Evolutionary conservation across 2,113 vertebrate species (phyloP).

Genomic region (Heterochromis multidens): DNA sequence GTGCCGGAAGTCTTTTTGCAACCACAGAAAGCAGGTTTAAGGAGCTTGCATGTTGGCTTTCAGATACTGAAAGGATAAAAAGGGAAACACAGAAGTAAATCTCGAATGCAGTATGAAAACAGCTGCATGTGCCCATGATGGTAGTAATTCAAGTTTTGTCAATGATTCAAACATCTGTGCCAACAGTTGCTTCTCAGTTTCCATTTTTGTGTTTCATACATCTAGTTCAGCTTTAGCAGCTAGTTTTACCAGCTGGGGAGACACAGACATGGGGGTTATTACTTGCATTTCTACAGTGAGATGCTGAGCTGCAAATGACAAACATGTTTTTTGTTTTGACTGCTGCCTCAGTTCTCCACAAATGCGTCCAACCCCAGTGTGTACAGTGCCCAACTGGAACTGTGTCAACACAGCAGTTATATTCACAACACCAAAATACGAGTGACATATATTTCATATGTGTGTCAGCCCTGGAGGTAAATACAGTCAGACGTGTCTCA

Average conservation of each 20-base stretch:
- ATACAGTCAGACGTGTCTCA: conserved; percentile 5
- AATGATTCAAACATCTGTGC: conserved; percentile 64
- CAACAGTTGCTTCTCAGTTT: conserved; percentile 4
- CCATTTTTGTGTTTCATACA: background rate
- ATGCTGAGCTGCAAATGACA: background rate
- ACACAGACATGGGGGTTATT: background rate
- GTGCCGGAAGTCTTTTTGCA: conserved; percentile 48
- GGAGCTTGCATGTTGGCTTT: too few species aligned
- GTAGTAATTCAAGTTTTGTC: conserved; percentile 64
- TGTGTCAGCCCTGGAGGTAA: conserved; percentile 23
- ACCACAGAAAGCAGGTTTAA: too few species aligned
- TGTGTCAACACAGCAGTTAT: conserved; percentile 45
- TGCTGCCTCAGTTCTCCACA: background rate
- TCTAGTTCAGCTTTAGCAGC: background rate
- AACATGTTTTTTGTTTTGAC: background rate
- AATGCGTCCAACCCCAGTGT: background rate
- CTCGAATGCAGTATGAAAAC: conserved; percentile 66
- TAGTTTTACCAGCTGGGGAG: background rate
- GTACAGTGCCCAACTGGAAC: background rate
- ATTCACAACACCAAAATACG: conserved; percentile 29
- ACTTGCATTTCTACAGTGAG: background rate
- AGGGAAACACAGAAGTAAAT: conserved; percentile 37
- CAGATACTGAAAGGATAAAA: too few species aligned
- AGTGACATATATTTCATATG: conserved; percentile 21
- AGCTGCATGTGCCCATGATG: conserved; percentile 46